Evolutionary conservation across 2,888 invertebrate genomes (phyloP).

Genomic region (Tiphia femorata): DNA sequence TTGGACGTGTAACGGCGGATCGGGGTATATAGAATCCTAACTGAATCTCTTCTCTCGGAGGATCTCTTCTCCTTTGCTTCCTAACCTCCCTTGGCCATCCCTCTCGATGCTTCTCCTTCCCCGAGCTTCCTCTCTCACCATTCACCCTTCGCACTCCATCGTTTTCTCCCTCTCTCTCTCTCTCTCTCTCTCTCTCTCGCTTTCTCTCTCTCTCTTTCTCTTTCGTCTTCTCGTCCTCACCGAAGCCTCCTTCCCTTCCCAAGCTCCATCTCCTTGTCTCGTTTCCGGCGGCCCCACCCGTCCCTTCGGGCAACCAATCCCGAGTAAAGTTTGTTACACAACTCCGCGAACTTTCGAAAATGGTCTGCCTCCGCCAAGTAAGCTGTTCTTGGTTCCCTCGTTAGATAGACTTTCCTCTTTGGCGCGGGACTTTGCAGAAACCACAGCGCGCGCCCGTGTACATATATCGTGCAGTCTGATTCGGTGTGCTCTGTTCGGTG

Average conservation of each 20-base stretch:
- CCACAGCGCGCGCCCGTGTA: constrained; percentile 34
- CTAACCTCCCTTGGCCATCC: constrained; percentile 11
- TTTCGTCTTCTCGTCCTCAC: constrained; percentile 22
- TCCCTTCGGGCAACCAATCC: constrained; percentile 67
- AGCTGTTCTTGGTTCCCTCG: constrained; percentile 56
- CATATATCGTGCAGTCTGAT: too few species aligned
- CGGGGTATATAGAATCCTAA: constrained; percentile 61
- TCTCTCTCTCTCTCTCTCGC: constrained; percentile 11
- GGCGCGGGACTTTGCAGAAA: constrained; percentile 47
- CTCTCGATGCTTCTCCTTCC: constrained; percentile 10
- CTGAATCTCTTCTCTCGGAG: constrained; percentile 60
- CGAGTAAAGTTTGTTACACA: constrained; percentile 68
- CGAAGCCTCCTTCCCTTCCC: constrained; percentile 26
- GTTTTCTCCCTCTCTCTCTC: neutral
- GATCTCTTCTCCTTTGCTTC: constrained; percentile 43
- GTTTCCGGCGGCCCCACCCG: constrained; percentile 54
- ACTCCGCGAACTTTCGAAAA: constrained; percentile 64
- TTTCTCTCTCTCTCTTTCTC: constrained; percentile 5
- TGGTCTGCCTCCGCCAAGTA: constrained; percentile 59
- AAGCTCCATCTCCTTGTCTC: constrained; percentile 31
- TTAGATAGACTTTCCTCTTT: constrained; percentile 53
- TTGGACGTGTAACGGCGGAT: constrained; percentile 34
- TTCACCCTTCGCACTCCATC: constrained; percentile 15
- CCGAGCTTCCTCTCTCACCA: constrained; percentile 21
- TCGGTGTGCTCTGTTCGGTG: neutral